phyloP scores from a whole-genome alignment of 1,140 invertebrate genomes.

The Drosophila varians region DNA sequence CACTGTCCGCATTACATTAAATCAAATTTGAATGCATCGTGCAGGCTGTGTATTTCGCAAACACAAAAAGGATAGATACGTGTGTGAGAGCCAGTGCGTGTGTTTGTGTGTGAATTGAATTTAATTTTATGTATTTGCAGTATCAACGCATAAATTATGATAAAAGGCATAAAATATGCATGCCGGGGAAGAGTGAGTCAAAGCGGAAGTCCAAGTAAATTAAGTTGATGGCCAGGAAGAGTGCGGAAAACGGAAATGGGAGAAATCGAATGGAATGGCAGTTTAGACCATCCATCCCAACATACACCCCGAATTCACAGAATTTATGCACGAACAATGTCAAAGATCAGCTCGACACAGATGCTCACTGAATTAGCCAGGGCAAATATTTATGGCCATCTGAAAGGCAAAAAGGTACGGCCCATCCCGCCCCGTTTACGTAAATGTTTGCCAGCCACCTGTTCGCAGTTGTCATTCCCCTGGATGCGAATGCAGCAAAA shows the following conservation, averaged over 20 bases:
- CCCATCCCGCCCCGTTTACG: constrained; percentile 28
- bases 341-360: constrained; percentile 59
- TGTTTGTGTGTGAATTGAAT: constrained; percentile 53
- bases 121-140: constrained; percentile 71
- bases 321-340: constrained; percentile 56
- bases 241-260: constrained; percentile 18
- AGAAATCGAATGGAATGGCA: constrained; percentile 6
- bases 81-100: background rate
- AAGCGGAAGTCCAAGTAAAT: constrained; percentile 61
- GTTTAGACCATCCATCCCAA: constrained; percentile 6
- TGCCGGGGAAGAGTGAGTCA: constrained; percentile 25
- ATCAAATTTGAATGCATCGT: constrained; percentile 67
- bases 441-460: constrained; percentile 65
- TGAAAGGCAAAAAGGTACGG: constrained; percentile 15
- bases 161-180: constrained; percentile 71
- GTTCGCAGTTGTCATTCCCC: constrained; percentile 59
- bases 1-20: constrained; percentile 47
- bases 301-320: background rate
- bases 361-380: constrained; percentile 58
- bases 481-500: constrained; percentile 28
- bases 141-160: constrained; percentile 71
- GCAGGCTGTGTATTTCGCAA: constrained; percentile 36
- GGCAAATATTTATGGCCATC: constrained; percentile 50
- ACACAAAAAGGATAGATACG: constrained; percentile 36
- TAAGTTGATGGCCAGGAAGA: constrained; percentile 45